phyloP scores from a whole-genome alignment of 2,113 vertebrate species.

The Poecilia latipinna region DNA sequence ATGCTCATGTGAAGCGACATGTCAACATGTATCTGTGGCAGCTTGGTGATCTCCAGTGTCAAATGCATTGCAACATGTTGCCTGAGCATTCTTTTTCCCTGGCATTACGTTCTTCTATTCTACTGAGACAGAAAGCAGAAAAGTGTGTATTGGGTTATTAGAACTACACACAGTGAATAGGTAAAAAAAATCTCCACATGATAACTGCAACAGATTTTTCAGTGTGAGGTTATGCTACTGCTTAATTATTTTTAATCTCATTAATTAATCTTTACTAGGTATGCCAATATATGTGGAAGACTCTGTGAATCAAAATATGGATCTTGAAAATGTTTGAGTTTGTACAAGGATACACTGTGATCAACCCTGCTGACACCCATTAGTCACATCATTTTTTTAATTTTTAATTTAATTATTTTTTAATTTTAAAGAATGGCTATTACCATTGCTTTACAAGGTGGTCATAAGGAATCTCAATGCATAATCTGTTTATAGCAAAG shows the following conservation, averaged over 20 bases:
- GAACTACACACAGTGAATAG: not conserved
- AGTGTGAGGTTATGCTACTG: not conserved
- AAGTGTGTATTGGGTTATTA: not conserved
- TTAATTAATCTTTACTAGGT: not conserved
- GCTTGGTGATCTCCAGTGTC: not conserved
- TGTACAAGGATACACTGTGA: constrained; percentile 28
- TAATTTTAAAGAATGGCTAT: not conserved
- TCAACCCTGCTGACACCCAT: not conserved
- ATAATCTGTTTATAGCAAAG: too few species aligned
- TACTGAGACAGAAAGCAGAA: not conserved
- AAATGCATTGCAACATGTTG: not conserved
- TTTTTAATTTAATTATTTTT: not conserved
- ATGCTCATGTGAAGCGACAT: too few species aligned
- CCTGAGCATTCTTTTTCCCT: not conserved
- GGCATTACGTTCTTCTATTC: not conserved
- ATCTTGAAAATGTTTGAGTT: not conserved
- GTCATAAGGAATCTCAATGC: not conserved
- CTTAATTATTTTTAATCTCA: not conserved
- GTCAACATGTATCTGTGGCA: too few species aligned
- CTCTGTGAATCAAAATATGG: not conserved
- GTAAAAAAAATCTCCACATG: too few species aligned
- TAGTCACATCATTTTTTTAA: constrained; percentile 8
- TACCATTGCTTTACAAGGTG: not conserved
- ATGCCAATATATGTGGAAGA: not conserved
- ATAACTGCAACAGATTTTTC: not conserved